Percentiles rank a stretch among this genome's conserved stretches.
phyloP scores from a whole-genome alignment of 92 coral and sea anemone species.

The Paragorgia papillata region DNA sequence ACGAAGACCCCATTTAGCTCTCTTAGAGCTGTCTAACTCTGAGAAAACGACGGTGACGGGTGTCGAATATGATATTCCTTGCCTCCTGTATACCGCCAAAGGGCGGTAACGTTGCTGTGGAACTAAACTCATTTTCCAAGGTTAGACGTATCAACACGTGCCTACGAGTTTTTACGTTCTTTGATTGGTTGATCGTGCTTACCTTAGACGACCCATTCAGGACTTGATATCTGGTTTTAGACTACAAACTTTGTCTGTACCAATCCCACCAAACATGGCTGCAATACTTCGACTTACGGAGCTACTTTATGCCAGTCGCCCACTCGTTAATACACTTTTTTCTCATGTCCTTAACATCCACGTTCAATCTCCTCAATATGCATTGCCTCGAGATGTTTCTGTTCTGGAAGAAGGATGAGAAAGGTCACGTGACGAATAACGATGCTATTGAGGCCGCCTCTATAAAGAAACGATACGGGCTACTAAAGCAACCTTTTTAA shows the following conservation, averaged over 20 bases:
- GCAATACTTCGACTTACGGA: constrained; percentile 11
- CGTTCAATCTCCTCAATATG: neutral
- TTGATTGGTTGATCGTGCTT: constrained; percentile 10
- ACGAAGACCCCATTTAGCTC: too few relatives aligned
- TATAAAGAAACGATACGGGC: neutral
- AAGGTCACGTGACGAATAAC: neutral
- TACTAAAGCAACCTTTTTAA: neutral
- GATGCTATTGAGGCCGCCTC: neutral
- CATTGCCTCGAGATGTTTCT: neutral
- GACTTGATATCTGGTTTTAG: constrained; percentile 10
- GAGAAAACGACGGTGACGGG: neutral
- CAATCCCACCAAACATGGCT: neutral
- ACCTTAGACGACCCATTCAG: constrained; percentile 8
- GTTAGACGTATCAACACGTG: constrained; percentile 6
- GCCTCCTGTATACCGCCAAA: constrained; percentile 2
- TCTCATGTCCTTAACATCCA: constrained; percentile 37
- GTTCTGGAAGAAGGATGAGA: neutral
- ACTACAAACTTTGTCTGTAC: constrained; percentile 12
- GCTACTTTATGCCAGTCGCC: constrained; percentile 5
- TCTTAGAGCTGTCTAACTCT: constrained; percentile 1
- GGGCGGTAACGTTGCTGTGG: neutral
- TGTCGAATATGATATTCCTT: constrained; percentile 20
- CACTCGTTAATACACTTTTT: constrained; percentile 17
- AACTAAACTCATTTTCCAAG: constrained; percentile 19
- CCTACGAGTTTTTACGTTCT: constrained; percentile 11